Evolutionary conservation across 2,113 vertebrate species (phyloP), one percentile per base, ranked within the genome.

Genomic region (Paradisaea rubra): DNA sequence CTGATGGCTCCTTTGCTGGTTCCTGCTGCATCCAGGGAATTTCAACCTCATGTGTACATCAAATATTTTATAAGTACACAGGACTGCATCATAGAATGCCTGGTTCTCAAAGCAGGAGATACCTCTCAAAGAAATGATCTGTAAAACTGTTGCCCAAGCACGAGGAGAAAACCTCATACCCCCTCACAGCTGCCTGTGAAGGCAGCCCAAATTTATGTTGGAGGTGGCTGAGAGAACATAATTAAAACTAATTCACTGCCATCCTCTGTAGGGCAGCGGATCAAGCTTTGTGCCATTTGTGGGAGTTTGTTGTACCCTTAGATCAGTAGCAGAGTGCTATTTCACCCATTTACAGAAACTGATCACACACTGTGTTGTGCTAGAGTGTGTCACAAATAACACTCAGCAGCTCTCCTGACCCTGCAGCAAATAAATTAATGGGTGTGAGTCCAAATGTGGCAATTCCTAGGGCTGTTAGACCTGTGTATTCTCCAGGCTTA

Each of bases 1-100:
- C 4, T 33, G 33, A 41, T 41, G 35, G 8, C 18, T 73, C 56
- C 50, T 86, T 60, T 76, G 80, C 86, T 31, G 57, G 39, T 65
- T 74, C 57, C 66, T 80, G 73, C 73, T 50, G 28, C 59, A 49
- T 41, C 37, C 47, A 53, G 39, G 59, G 61, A 73, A 92, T 31
- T 42, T 25, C 0, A 0, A 39, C 60, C 70, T 72, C 3, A 16
- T 73, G 41, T 73, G 23, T 19, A 25, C 11, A 20, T 45, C 1
- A 3, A 23, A 14, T 65, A 70, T 37, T 88, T 81, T 45, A 4
- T 21, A 30, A 70, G 23, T 41, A 77, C 70, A 45, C 30, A 57
- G 54, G 33, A 19, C 31, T 63, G 41, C 49, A 37, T 68, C 24
- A 81, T 30, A 68, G 21, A 76, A 56, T 39, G 73, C 24, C 71